Evolutionary conservation across 2,797 vertebrate genomes (phyloP), one percentile per base, ranked within the genome.

Genomic region (Lagothrix lagotricha): DNA sequence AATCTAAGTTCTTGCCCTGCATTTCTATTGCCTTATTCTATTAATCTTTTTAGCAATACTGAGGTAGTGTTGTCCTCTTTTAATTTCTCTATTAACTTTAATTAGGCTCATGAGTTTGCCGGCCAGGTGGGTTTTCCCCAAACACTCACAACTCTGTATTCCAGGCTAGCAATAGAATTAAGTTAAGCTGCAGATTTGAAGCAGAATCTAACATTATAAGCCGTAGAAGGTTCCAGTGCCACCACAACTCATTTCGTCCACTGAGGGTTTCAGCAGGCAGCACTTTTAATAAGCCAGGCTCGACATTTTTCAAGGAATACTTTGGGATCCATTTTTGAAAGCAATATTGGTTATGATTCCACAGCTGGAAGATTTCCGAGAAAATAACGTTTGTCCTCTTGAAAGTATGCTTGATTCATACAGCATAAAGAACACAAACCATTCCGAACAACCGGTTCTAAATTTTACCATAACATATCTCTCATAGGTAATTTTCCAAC

Each of bases 61-160:
- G 0, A 97, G 97, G 88, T 75, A 90, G 83, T 96, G 97, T 97
- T 98, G 85, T 90, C 93, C 96, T 96, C 96, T 98, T 98, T 97
- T 98, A 98, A 98, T 98, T 98, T 98, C 96, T 98, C 95, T 98
- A 93, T 98, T 98, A 98, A 97, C 96, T 98, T 98, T 98, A 98
- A 98, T 98, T 98, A 98, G 92, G 77, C 98, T 98, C 97, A 73
- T 97, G 98, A 98, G 98, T 96, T 98, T 97, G 92, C 97, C 97
- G 97, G 98, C 98, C 98, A 98, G 98, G 98, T 99, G 98, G 97
- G 83, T 98, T 98, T 98, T 98, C 98, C 98, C 97, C 97, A 98
- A 96, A 97, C 96, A 98, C 97, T 98, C 98, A 93, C 81, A 97
- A 98, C 93, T 97, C 30, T 0, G 20, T 54, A 98, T 98, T 98